phyloP scores from a whole-genome alignment of 2,888 invertebrate genomes.

The Agrilus cyanescens region DNA sequence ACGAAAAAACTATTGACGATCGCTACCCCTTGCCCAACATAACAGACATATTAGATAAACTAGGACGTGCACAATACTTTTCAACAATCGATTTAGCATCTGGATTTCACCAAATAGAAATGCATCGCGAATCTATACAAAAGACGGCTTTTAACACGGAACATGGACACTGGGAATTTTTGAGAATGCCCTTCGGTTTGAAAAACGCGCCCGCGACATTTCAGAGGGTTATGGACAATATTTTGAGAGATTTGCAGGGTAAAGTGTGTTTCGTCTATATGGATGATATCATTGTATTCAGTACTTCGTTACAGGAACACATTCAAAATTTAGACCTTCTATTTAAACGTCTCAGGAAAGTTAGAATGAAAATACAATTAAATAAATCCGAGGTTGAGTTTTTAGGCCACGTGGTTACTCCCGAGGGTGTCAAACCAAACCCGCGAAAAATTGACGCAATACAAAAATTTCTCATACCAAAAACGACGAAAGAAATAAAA shows the following conservation, averaged over 20 bases:
- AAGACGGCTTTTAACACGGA: conserved; percentile 24
- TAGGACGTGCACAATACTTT: conserved; percentile 14
- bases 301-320: conserved; percentile 18
- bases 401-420: too few relatives aligned
- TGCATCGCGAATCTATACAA: conserved; percentile 9
- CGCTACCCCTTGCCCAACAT: conserved; percentile 6
- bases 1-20: conserved; percentile 1
- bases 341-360: conserved; percentile 17
- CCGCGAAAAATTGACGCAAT: too few relatives aligned
- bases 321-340: too few relatives aligned
- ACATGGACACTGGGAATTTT: conserved; percentile 23
- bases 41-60: conserved; percentile 15
- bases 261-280: conserved; percentile 18
- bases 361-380: conserved; percentile 7
- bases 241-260: conserved; percentile 19
- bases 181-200: conserved; percentile 24
- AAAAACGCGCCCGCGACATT: conserved; percentile 25
- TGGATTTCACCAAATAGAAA: conserved; percentile 20
- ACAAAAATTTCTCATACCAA: too few relatives aligned
- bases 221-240: conserved; percentile 24
- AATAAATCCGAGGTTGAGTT: too few relatives aligned
- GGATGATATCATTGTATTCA: conserved; percentile 20
- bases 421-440: too few relatives aligned
- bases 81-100: conserved; percentile 13
- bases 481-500: too few relatives aligned